Evolutionary conservation across 2,797 vertebrate species (phyloP).

Genomic region (Australoheros facetus): DNA sequence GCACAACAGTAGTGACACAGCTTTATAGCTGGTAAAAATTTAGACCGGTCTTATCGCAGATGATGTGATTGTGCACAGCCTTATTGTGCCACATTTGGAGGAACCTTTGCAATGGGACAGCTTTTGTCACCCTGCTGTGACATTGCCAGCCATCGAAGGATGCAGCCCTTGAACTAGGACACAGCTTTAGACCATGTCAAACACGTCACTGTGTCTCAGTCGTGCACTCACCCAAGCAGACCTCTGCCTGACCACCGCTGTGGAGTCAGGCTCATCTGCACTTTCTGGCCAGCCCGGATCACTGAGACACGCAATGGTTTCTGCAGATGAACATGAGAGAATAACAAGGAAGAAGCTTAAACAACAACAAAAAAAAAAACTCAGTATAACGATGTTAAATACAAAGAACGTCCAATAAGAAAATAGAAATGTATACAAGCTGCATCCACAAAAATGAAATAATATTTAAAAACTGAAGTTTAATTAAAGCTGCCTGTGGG

Average conservation of each 20-base stretch:
- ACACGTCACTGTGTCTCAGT: background rate
- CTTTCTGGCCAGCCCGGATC: slow-evolving; percentile 83
- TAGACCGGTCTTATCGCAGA: background rate
- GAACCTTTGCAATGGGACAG: background rate
- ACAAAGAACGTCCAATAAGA: background rate
- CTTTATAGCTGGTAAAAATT: background rate
- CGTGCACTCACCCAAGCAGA: slow-evolving; percentile 86
- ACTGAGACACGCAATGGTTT: slow-evolving; percentile 87
- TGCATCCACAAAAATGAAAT: background rate
- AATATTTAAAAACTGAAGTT: background rate
- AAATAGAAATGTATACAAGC: background rate
- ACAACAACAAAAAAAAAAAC: no score
- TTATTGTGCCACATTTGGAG: background rate
- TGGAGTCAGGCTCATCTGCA: slow-evolving; percentile 88
- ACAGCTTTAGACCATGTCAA: background rate
- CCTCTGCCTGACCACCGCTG: slow-evolving; percentile 93
- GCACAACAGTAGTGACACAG: no score
- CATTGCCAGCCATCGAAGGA: background rate
- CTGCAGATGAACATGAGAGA: slow-evolving; percentile 69
- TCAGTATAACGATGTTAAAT: background rate
- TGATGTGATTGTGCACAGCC: background rate
- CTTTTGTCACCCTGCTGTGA: background rate
- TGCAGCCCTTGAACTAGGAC: background rate
- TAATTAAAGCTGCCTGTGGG: background rate
- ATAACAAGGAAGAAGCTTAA: background rate